phyloP scores from a whole-genome alignment of 2,888 invertebrate genomes.

The Hedychridium roseum region DNA sequence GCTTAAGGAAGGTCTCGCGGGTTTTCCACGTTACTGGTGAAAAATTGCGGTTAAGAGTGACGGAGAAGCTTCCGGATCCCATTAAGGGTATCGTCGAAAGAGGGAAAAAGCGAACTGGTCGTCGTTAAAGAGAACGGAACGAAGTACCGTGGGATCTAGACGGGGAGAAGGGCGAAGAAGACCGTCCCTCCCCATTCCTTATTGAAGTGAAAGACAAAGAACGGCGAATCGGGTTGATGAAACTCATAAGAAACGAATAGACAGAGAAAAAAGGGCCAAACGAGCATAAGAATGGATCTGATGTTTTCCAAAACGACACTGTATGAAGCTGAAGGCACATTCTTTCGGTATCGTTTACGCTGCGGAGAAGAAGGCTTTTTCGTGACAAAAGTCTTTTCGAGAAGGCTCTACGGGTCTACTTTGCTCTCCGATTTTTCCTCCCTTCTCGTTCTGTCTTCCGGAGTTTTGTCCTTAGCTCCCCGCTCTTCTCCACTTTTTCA shows the following conservation, averaged over 20 bases:
- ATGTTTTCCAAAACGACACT: conserved; percentile 29
- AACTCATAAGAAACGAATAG: conserved; percentile 20
- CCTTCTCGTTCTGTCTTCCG: conserved; percentile 12
- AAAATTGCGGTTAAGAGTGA: not conserved
- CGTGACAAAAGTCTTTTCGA: conserved; percentile 29
- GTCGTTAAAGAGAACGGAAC: conserved; percentile 13
- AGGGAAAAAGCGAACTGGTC: conserved; percentile 5
- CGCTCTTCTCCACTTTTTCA: too few species aligned
- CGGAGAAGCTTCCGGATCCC: conserved; percentile 3
- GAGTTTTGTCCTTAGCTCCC: too few species aligned
- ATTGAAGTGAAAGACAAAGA: conserved; percentile 19
- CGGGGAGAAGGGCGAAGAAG: not conserved
- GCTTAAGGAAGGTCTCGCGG: too few species aligned
- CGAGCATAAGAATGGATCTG: not conserved
- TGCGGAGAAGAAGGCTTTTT: conserved; percentile 19
- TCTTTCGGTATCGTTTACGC: conserved; percentile 30
- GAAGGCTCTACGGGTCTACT: conserved; percentile 29
- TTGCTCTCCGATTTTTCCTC: conserved; percentile 26
- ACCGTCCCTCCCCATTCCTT: not conserved
- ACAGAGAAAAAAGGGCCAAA: not conserved
- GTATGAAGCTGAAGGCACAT: conserved; percentile 25
- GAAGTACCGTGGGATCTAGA: conserved; percentile 1
- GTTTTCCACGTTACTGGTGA: too few species aligned
- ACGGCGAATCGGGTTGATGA: conserved; percentile 27
- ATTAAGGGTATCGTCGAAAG: conserved; percentile 11